Evolutionary conservation across 2,888 invertebrate genomes (phyloP).

Genomic region (Phlogophora meticulosa): DNA sequence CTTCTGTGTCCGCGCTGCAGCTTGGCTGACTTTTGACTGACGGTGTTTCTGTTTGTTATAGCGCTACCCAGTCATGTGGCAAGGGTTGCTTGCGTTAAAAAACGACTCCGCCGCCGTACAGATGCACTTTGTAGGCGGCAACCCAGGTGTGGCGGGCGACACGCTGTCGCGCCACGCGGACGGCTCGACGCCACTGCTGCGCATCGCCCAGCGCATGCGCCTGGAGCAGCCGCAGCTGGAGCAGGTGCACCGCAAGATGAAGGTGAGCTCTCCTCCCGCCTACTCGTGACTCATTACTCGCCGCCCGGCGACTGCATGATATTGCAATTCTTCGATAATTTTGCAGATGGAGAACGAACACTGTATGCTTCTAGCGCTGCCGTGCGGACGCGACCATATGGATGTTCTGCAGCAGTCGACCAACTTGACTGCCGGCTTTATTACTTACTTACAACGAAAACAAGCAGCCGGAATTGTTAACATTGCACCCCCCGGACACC

Average conservation of each 20-base stretch:
- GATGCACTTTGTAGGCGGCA: conserved; percentile 99
- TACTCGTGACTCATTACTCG: too few relatives aligned
- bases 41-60: conserved; percentile 83
- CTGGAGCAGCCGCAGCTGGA: conserved; percentile 98
- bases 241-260: conserved; percentile 98
- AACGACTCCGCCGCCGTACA: conserved; percentile 99
- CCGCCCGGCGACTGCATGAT: neutral
- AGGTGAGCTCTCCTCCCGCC: conserved; percentile 91
- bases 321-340: neutral
- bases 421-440: conserved; percentile 97
- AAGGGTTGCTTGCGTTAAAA: conserved; percentile 98
- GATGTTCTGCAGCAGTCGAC: conserved; percentile 98
- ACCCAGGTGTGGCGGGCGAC: conserved; percentile 96
- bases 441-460: conserved; percentile 98
- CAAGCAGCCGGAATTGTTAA: conserved; percentile 99
- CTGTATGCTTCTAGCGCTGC: conserved; percentile 98
- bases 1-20: neutral
- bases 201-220: conserved; percentile 99
- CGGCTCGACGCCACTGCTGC: conserved; percentile 95
- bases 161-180: conserved; percentile 96
- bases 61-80: conserved; percentile 99
- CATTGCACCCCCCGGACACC: conserved; percentile 97
- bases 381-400: conserved; percentile 98
- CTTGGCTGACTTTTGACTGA: neutral
- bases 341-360: conserved; percentile 97